Evolutionary conservation across 2,113 vertebrate species (phyloP).

Genomic region (Halichoerus grypus): DNA sequence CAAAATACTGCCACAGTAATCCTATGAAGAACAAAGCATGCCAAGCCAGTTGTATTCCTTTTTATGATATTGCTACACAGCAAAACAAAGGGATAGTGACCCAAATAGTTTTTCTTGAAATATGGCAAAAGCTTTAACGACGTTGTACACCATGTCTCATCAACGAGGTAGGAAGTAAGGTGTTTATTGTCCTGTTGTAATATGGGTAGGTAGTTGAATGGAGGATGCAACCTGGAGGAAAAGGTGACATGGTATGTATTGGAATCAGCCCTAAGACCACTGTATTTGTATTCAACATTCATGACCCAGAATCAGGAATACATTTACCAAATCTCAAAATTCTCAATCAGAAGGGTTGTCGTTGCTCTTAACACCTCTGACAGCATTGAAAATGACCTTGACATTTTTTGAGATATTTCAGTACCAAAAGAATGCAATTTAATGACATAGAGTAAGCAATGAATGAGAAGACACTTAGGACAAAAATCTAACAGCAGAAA

Average conservation of each 20-base stretch:
- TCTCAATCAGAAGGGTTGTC: slow-evolving; percentile 19
- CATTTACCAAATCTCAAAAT: slow-evolving; percentile 24
- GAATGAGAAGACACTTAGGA: slow-evolving; percentile 31
- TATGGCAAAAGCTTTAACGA: neutral
- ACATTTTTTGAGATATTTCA: slow-evolving; percentile 63
- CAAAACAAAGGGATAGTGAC: neutral
- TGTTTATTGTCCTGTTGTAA: neutral
- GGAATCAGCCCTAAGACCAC: neutral
- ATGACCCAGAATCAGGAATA: slow-evolving; percentile 50
- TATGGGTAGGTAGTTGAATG: neutral
- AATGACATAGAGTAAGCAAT: slow-evolving; percentile 15
- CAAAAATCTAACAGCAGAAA: slow-evolving; percentile 23
- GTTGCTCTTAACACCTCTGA: slow-evolving; percentile 32
- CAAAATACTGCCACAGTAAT: neutral
- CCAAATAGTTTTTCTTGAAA: neutral
- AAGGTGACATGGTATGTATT: neutral
- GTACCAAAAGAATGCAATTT: slow-evolving; percentile 44
- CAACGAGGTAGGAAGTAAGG: neutral
- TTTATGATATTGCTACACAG: neutral
- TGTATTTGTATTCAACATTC: slow-evolving; percentile 42
- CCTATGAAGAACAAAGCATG: neutral
- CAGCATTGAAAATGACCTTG: slow-evolving; percentile 45
- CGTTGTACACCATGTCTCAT: neutral
- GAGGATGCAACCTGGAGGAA: neutral
- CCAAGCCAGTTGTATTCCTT: neutral